phyloP scores from a whole-genome alignment of 2,113 vertebrate species.

The human region GRCh38 chr5:162307501-162308000 shows the following conservation, averaged over 20 bases:
- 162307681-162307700: not conserved
- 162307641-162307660: not conserved
- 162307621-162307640: accelerated
- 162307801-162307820: not conserved
- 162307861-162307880: not conserved
- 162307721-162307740: not conserved
- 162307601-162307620: not conserved
- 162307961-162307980: not conserved
- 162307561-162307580: not conserved
- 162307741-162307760: not conserved
- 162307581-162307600: not conserved
- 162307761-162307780: not conserved
- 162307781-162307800: not conserved
- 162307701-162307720: not conserved
- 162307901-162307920: not conserved
- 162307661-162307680: not conserved
- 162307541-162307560: not conserved
- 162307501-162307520: not conserved
- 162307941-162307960: not conserved
- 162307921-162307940: not conserved
- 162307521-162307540: not conserved
- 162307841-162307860: not conserved
- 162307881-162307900: not conserved
- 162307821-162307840: not conserved
- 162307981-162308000: not conserved